Percentiles rank a stretch among this genome's conserved stretches.
Conservation (phyloP, 2,888 invertebrate species). For the Papilio gigon region DNA sequence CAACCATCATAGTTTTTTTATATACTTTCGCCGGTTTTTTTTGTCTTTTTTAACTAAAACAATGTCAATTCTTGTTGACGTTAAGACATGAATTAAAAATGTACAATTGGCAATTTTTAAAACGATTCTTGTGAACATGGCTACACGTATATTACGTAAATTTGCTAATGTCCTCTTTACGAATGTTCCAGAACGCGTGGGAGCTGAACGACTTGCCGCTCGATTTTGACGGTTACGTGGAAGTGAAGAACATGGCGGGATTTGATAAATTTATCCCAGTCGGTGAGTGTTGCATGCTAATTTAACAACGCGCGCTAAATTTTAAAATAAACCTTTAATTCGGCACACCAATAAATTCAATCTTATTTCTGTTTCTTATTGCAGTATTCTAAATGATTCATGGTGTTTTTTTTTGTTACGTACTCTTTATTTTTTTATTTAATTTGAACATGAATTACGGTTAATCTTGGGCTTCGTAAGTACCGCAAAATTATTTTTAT, state of each 20-base stretch:
- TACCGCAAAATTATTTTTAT: neutral
- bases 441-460: constrained; percentile 3
- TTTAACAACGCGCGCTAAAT: constrained; percentile 37
- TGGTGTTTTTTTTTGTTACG: neutral
- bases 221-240: constrained; percentile 68
- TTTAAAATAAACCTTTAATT: constrained; percentile 35
- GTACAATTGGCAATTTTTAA: no score
- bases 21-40: no score
- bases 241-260: constrained; percentile 83
- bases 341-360: constrained; percentile 22
- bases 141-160: no score
- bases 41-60: no score
- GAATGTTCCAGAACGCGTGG: constrained; percentile 82
- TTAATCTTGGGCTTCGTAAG: neutral
- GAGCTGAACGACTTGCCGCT: constrained; percentile 74
- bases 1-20: no score
- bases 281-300: constrained; percentile 64
- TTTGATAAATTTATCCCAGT: constrained; percentile 82
- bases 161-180: constrained; percentile 4
- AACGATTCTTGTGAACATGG: no score
- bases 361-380: constrained; percentile 33
- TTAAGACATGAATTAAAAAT: no score
- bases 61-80: no score
- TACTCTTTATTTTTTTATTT: neutral
- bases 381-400: constrained; percentile 23